A percentile compares a stretch with the other conserved stretches of the same genome.
These are phyloP conservation scores for Heliconius melpomene DNA, from an alignment of 1,140 invertebrate genomes.

Conservation along the genomic window DNA sequence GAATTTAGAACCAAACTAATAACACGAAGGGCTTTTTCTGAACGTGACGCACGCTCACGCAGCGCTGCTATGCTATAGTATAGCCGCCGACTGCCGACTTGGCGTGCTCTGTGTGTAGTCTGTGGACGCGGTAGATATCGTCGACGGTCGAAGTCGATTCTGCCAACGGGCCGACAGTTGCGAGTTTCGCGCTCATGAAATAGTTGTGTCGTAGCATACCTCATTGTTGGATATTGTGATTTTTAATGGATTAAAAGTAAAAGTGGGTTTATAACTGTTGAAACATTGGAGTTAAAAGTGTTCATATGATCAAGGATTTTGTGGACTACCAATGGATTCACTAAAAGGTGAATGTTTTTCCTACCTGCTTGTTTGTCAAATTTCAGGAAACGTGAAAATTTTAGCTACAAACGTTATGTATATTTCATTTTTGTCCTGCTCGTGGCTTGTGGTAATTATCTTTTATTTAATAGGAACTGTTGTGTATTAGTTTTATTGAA, in stretches of 20 bases:
- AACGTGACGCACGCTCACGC: slow-evolving; percentile 47
- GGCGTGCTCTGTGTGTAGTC: slow-evolving; percentile 30
- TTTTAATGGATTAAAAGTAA: slow-evolving; percentile 47
- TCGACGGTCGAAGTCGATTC: slow-evolving; percentile 24
- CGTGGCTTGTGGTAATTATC: background rate
- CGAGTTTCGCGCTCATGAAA: slow-evolving; percentile 71
- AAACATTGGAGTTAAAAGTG: slow-evolving; percentile 49
- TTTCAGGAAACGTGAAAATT: slow-evolving; percentile 8
- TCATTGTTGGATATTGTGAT: slow-evolving; percentile 48
- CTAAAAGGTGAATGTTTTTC: slow-evolving; percentile 61
- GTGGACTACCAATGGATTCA: slow-evolving; percentile 57
- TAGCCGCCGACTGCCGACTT: slow-evolving; percentile 13
- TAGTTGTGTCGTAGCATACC: slow-evolving; percentile 60
- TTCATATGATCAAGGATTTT: slow-evolving; percentile 47
- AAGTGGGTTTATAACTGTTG: slow-evolving; percentile 60
- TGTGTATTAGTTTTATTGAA: background rate
- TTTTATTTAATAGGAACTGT: background rate
- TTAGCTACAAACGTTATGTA: background rate
- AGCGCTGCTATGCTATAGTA: background rate
- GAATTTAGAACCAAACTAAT: slow-evolving; percentile 37
- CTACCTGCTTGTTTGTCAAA: slow-evolving; percentile 39
- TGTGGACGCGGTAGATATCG: slow-evolving; percentile 32
- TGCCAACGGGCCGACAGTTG: slow-evolving; percentile 53
- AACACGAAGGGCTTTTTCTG: slow-evolving; percentile 44
- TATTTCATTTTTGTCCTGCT: background rate